phyloP scores from a whole-genome alignment of 2,888 invertebrate species.

The Erebia ligea region DNA sequence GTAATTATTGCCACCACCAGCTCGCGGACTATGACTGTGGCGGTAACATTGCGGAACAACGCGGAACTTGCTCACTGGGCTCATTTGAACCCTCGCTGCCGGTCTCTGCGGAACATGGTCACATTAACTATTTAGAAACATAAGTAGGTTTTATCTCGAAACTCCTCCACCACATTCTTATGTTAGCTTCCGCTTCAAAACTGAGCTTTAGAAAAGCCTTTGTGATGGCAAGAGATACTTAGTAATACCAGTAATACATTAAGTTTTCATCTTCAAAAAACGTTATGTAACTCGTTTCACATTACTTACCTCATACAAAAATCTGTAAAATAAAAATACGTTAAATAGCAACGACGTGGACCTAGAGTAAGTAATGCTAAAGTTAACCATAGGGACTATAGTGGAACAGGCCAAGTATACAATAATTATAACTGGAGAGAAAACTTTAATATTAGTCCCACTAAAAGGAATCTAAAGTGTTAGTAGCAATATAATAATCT shows the following conservation, averaged over 20 bases:
- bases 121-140: slow-evolving; percentile 28
- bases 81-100: slow-evolving; percentile 29
- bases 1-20: not conserved
- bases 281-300: not conserved
- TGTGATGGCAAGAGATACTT: not conserved
- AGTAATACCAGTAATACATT: not conserved
- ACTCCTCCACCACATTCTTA: slow-evolving; percentile 7
- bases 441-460: too few relatives aligned
- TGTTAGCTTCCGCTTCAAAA: slow-evolving; percentile 5
- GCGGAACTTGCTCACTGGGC: slow-evolving; percentile 32
- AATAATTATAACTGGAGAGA: too few relatives aligned
- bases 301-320: not conserved
- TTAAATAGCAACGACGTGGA: too few relatives aligned
- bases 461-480: too few relatives aligned
- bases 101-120: slow-evolving; percentile 19
- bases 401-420: too few relatives aligned
- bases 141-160: slow-evolving; percentile 19
- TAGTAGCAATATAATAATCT: too few relatives aligned
- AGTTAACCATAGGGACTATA: too few relatives aligned
- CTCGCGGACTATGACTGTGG: slow-evolving; percentile 11
- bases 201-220: slow-evolving; percentile 1
- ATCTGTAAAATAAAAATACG: not conserved
- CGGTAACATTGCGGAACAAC: slow-evolving; percentile 34
- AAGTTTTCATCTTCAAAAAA: slow-evolving; percentile 2
- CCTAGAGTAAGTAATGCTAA: too few relatives aligned